These are phyloP conservation scores for Tetraneura akinire DNA, from an alignment of 1,140 invertebrate species.

Conservation along the genomic window DNA sequence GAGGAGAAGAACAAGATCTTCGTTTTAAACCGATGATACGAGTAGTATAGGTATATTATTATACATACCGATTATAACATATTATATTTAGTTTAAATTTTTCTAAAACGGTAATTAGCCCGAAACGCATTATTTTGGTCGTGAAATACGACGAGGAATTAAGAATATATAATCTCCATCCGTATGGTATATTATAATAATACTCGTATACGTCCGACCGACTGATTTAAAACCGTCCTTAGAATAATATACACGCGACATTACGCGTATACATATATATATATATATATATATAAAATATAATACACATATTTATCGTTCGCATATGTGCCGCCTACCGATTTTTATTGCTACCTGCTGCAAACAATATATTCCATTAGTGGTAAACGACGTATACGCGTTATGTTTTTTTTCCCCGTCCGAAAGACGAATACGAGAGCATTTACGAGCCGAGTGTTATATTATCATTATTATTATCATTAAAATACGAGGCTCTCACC, in stretches of 20 bases:
- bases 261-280: too few species aligned
- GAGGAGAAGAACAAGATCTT: too few species aligned
- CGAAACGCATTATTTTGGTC: not conserved
- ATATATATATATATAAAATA: slow-evolving; percentile 22
- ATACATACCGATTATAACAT: too few species aligned
- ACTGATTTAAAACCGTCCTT: slow-evolving; percentile 28
- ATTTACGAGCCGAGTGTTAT: slow-evolving; percentile 14
- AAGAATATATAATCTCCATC: not conserved
- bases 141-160: not conserved
- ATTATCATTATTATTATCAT: slow-evolving; percentile 10
- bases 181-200: too few species aligned
- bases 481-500: slow-evolving; percentile 3
- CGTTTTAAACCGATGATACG: too few species aligned
- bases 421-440: not conserved
- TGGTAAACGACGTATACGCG: not conserved
- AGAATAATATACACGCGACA: too few species aligned
- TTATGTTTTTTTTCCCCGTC: not conserved
- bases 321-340: slow-evolving; percentile 43
- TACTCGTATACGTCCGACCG: not conserved
- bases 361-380: slow-evolving; percentile 38
- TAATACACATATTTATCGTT: slow-evolving; percentile 32
- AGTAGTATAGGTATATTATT: too few species aligned
- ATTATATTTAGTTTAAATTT: too few species aligned
- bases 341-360: slow-evolving; percentile 49
- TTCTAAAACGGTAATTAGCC: not conserved